Base-by-base conservation (phyloP, 2,888 invertebrate genomes). In the Micoletzkya japonica region DNA sequence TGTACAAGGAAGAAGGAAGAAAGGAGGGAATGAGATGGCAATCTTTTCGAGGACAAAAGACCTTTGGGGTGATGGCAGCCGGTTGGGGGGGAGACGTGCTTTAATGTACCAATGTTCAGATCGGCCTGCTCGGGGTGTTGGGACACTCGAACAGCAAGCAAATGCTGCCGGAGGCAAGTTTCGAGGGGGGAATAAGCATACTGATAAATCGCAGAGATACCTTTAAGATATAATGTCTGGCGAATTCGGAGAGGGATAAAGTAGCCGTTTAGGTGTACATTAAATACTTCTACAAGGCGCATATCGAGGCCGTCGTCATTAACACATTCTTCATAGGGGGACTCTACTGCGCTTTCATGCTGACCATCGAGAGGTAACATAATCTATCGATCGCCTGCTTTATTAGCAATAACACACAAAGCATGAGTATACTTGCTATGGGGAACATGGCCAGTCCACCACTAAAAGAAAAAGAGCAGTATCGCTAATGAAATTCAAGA, bases 231-330 rank as follows among this genome's bases (percentile, higher is more conserved):
- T 44, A 20, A 44, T 14, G 44, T 14, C 10, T 44, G 44, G 44
- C 20, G 56, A 28, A n/a, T 24, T 10, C n/a, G 56, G 56, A 56
- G 28, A 88, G 76, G 89, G 88, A 78, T 89, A n/a, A n/a, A n/a
- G n/a, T n/a, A n/a, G n/a, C n/a, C n/a, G n/a, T n/a, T 90, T 79
- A 86, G 89, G 0, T 90, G 90, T 74, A 90, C 90, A 6, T 54
- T 24, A 54, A 54, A 24, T 54, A 54, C 56, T 7, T 90, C 82
- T 91, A 91, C 83, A 90, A 90, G 78, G 90, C 90, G 7, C 90
- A 91, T 81, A 86, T 91, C 77, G 91, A 91, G 85, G 89, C 91
- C 60, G 91, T 91, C 78, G 87, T 91, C 56, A 91, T 91, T 68
- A 91, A 91, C 82, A 90, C 90, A 32, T 91, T 91, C 74, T 66